Percentiles rank a stretch among this genome's conserved stretches.
Conservation (phyloP, 2,113 vertebrate species). For the Hippocampus barbouri region DNA sequence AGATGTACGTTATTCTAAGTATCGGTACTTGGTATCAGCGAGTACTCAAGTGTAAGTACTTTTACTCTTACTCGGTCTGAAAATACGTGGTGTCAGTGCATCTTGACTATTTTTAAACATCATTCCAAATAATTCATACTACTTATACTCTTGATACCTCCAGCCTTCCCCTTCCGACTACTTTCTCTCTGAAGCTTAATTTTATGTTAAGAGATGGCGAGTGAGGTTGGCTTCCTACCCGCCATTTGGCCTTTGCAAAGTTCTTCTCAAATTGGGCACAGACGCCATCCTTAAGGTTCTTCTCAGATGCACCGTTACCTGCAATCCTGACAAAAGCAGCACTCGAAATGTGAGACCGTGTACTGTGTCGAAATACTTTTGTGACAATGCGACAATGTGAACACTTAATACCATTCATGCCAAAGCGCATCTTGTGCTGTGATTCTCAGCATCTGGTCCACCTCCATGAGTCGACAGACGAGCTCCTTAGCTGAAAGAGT, state of each 20-base stretch:
- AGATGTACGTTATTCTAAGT: background rate
- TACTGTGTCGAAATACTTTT: background rate
- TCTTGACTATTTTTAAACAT: background rate
- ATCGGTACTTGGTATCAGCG: background rate
- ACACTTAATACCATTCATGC: constrained; percentile 72
- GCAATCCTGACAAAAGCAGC: constrained; percentile 72
- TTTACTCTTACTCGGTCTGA: background rate
- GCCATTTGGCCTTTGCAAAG: constrained; percentile 85
- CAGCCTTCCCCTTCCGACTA: background rate
- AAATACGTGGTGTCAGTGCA: background rate
- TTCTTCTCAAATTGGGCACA: constrained; percentile 86
- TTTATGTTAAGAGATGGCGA: background rate
- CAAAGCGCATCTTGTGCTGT: constrained; percentile 77
- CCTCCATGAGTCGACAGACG: constrained; percentile 80
- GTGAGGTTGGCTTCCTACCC: constrained; percentile 66
- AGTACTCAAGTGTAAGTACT: background rate
- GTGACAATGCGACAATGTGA: background rate
- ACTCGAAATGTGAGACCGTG: constrained; percentile 17
- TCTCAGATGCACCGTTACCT: constrained; percentile 80
- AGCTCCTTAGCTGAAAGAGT: constrained; percentile 76
- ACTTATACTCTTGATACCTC: background rate
- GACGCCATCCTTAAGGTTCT: constrained; percentile 81
- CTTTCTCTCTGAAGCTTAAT: background rate
- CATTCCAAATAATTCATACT: background rate
- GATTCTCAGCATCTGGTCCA: constrained; percentile 81